Base-by-base conservation (phyloP, 1,140 invertebrate species). In the Drosophila triauraria region DNA sequence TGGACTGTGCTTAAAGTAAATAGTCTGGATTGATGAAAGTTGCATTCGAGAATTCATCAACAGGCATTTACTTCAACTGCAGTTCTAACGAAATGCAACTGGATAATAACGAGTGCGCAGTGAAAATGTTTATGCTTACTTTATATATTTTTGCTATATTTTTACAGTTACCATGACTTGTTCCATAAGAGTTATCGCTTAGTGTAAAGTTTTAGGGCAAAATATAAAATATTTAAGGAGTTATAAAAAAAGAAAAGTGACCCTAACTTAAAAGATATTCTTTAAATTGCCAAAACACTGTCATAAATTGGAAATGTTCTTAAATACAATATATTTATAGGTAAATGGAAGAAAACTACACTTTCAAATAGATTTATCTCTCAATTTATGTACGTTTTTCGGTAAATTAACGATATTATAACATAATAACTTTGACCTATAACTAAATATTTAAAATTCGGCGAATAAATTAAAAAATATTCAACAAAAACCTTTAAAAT, bases 11-110 rank as follows among this genome's bases (percentile, higher is more conserved):
- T 92, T 92, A 92, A 92, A 92, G 91, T 92, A 92, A 92, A 92
- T 92, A 92, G 91, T 92, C 91, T 92, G 91, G 87, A 92, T 92
- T 92, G 91, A 92, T 92, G 91, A 92, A 91, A 85, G 80, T 82
- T 86, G 78, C 60, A 85, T 90, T 81, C 63, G 75, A 91, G 82
- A 83, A 88, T 87, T 92, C 91, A 92, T 92, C 91, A 92, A 92
- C 91, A 92, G 91, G 81, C 91, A 92, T 92, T 92, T 92, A 92
- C 91, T 92, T 92, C 88, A 91, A 92, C 82, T 90, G 80, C 91
- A 92, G 91, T 92, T 92, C 72, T 70, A 81, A 86, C 86, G 62
- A 79, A 78, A 81, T 75, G 63, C 91, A 92, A 84, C 91, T 81
- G 80, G 81, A 81, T 75, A 75, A 85, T 46, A 67, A 81, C 64